phyloP scores from a whole-genome alignment of 1,140 invertebrate species.

The Campoletis sonorensis region DNA sequence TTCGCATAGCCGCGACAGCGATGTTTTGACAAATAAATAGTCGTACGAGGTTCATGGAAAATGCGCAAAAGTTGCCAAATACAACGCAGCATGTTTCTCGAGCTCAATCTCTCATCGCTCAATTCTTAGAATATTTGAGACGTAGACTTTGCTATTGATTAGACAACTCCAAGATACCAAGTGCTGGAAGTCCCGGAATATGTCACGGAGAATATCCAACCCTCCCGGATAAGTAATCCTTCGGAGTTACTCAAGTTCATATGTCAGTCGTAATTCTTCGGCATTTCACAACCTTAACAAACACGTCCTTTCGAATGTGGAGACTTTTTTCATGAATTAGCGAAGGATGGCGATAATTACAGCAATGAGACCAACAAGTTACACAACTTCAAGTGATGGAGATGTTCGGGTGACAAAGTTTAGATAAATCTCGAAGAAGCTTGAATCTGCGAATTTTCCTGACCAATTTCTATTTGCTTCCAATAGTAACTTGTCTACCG shows the following conservation, averaged over 20 bases:
- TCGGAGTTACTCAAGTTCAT: too few species aligned
- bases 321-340: too few species aligned
- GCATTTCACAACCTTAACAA: too few species aligned
- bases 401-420: too few species aligned
- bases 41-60: not conserved
- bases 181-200: not conserved
- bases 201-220: not conserved
- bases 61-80: not conserved
- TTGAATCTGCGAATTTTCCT: too few species aligned
- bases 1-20: too few species aligned
- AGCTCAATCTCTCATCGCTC: not conserved
- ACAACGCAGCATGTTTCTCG: not conserved
- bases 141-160: slow-evolving; percentile 21
- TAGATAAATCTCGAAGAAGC: not conserved
- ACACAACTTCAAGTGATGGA: too few species aligned
- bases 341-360: too few species aligned
- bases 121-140: slow-evolving; percentile 11
- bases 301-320: too few species aligned
- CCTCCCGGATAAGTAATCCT: not conserved
- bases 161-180: not conserved
- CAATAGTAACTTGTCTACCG: not conserved
- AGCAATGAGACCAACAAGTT: too few species aligned
- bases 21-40: too few species aligned
- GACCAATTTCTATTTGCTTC: not conserved
- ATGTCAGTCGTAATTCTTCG: too few species aligned